Conservation (phyloP, 2,888 invertebrate species). For the Ennomos erosarius region DNA sequence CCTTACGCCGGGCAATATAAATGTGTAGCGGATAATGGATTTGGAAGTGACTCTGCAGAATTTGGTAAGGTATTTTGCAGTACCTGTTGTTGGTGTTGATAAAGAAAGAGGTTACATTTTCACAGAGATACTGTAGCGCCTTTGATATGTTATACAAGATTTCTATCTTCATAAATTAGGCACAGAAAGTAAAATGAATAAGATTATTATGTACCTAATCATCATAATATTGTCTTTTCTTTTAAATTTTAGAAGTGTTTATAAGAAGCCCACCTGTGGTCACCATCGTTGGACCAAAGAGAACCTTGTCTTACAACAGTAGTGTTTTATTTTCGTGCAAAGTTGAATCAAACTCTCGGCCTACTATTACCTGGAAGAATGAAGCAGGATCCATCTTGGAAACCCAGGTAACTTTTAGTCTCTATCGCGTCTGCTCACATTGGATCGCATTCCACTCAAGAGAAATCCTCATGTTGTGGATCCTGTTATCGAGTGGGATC, state of each 20-base stretch:
- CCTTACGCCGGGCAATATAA: conserved; percentile 12
- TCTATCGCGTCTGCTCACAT: too few species aligned
- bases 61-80: conserved; percentile 13
- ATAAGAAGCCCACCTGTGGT: conserved; percentile 6
- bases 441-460: too few species aligned
- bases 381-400: conserved; percentile 2
- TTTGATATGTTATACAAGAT: too few species aligned
- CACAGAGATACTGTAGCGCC: too few species aligned
- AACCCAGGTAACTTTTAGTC: conserved; percentile 5
- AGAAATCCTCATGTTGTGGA: too few species aligned
- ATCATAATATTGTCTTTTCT: too few species aligned
- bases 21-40: not conserved
- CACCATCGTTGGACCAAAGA: not conserved
- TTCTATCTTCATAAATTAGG: too few species aligned
- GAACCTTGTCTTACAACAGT: conserved; percentile 6
- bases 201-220: too few species aligned
- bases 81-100: too few species aligned
- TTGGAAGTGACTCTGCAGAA: not conserved
- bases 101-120: too few species aligned
- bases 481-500: too few species aligned
- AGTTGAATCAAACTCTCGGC: conserved; percentile 11
- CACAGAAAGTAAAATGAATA: too few species aligned
- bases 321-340: conserved; percentile 7
- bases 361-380: conserved; percentile 12
- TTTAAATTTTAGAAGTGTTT: conserved; percentile 12